These are phyloP conservation scores for Neopipo cinnamomea DNA, from an alignment of 2,113 vertebrate genomes.

Conservation along the genomic window DNA sequence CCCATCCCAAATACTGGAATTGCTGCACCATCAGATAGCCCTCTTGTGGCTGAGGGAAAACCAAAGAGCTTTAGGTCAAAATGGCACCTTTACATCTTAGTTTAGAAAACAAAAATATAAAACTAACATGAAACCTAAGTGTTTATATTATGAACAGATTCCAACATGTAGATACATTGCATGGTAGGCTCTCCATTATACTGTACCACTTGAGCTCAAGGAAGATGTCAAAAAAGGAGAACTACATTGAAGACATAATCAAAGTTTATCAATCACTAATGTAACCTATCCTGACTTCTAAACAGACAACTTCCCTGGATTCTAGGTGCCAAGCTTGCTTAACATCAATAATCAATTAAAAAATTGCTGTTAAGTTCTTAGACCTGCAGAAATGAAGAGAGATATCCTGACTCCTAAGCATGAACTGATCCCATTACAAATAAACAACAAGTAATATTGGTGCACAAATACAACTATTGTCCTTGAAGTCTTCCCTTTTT, in stretches of 20 bases:
- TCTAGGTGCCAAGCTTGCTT: background rate
- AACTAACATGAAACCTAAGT: background rate
- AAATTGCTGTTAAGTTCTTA: background rate
- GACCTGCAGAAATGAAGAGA: background rate
- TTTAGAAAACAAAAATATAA: background rate
- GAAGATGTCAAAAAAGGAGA: background rate
- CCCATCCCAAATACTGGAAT: conserved; percentile 98
- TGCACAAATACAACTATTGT: background rate
- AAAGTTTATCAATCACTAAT: background rate
- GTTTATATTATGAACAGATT: background rate
- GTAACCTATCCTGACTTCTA: background rate
- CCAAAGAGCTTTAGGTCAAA: background rate
- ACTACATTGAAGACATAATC: background rate
- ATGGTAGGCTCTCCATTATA: background rate
- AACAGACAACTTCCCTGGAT: background rate
- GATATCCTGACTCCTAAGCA: background rate
- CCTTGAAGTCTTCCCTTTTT: background rate
- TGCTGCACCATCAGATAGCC: conserved; percentile 98
- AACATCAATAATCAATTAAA: background rate
- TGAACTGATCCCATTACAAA: background rate
- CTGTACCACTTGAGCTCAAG: background rate
- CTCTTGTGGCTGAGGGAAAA: conserved; percentile 88
- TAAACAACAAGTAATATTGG: background rate
- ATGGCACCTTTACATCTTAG: background rate
- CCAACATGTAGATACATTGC: background rate